Evolutionary conservation across 2,888 invertebrate species (phyloP).

Genomic region (Neria commutata): DNA sequence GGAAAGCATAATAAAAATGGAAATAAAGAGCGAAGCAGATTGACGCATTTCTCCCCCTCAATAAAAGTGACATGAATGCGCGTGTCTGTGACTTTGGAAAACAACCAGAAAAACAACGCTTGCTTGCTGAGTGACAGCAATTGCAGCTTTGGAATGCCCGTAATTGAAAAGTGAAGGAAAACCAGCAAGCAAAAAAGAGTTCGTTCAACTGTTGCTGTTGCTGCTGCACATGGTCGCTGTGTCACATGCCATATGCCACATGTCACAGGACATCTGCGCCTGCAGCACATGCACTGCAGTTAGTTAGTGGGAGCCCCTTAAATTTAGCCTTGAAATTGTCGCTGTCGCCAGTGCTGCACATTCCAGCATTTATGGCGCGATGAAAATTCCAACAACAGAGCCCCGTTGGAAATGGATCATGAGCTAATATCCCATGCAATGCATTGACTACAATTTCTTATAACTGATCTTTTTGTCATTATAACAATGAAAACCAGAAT

Average conservation of each 20-base stretch:
- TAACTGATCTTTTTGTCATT: no score
- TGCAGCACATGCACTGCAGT: no score
- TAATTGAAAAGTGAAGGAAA: background rate
- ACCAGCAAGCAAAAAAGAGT: background rate
- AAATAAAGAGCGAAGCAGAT: no score
- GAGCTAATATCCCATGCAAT: no score
- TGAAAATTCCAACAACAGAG: background rate
- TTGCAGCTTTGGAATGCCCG: background rate
- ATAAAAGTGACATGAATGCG: no score
- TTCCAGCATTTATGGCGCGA: conserved; percentile 9
- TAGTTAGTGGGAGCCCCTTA: no score
- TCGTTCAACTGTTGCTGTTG: conserved; percentile 14
- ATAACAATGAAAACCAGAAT: no score
- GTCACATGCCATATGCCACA: background rate
- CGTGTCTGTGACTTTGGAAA: background rate
- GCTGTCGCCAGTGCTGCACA: background rate
- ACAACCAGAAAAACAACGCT: background rate
- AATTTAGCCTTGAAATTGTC: conserved; percentile 11
- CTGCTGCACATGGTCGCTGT: background rate
- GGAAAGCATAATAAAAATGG: no score
- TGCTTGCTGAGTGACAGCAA: conserved; percentile 7
- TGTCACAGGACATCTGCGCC: background rate
- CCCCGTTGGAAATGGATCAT: no score
- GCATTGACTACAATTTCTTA: no score
- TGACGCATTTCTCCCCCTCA: background rate